Evolutionary conservation across 2,888 invertebrate species (phyloP).

Genomic region (Gisinianus flammeolus): DNA sequence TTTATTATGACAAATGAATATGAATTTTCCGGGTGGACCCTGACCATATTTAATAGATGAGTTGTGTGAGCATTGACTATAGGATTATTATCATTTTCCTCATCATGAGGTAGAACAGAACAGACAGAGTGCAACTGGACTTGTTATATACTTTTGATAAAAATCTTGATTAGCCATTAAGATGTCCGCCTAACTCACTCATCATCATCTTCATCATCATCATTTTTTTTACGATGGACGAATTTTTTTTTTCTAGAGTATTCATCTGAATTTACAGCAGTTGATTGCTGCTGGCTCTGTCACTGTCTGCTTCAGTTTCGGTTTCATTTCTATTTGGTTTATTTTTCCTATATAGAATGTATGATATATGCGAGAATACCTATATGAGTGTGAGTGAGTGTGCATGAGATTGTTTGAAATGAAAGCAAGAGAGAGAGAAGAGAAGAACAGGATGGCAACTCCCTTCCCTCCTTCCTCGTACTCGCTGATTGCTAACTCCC

Average conservation of each 20-base stretch:
- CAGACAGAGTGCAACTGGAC: neutral
- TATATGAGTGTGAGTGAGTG: too few species aligned
- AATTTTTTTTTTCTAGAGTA: neutral
- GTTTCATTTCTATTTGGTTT: neutral
- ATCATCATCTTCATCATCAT: neutral
- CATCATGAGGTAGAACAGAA: neutral
- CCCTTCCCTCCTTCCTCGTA: conserved; percentile 5
- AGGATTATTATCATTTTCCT: neutral
- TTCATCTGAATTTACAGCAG: neutral
- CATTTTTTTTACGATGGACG: conserved; percentile 9
- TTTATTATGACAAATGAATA: conserved; percentile 17
- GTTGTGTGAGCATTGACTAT: neutral
- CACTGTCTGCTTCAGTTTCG: too few species aligned
- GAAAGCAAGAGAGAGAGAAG: neutral
- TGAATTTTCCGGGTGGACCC: neutral
- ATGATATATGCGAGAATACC: too few species aligned
- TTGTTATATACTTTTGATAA: neutral
- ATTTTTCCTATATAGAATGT: neutral
- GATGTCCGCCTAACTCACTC: conserved; percentile 10
- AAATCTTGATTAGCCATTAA: conserved; percentile 9
- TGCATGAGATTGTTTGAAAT: neutral
- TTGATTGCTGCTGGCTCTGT: too few species aligned
- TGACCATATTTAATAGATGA: neutral
- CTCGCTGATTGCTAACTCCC: conserved; percentile 2
- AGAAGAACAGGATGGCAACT: conserved; percentile 28